Conservation (phyloP, 2,888 invertebrate species). For the Papilio gigon region DNA sequence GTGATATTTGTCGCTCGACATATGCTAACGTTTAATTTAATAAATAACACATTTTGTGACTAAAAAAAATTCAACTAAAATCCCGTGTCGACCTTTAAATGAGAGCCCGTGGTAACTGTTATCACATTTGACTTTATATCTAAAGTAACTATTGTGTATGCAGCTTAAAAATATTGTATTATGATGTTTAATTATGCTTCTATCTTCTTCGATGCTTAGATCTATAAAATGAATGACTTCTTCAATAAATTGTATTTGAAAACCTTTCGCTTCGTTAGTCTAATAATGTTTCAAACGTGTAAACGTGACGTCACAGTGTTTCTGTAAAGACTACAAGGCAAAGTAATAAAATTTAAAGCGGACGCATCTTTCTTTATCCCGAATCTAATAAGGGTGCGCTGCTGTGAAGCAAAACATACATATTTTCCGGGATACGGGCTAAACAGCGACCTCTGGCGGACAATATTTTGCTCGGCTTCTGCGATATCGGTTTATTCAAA, state of each 20-base stretch:
- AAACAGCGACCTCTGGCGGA: slow-evolving; percentile 73
- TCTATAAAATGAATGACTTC: too few species aligned
- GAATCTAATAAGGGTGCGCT: slow-evolving; percentile 69
- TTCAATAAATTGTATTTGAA: too few species aligned
- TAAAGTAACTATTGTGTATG: not conserved
- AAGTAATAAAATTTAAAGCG: slow-evolving; percentile 23
- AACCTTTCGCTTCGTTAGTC: not conserved
- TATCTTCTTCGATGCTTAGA: too few species aligned
- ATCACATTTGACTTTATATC: not conserved
- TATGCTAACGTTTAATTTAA: slow-evolving; percentile 14
- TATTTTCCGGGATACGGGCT: slow-evolving; percentile 61
- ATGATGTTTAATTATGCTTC: not conserved
- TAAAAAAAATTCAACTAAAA: not conserved
- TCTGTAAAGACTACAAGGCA: not conserved
- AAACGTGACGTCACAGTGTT: not conserved
- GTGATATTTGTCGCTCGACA: not conserved
- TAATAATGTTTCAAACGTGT: not conserved
- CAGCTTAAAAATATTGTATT: not conserved
- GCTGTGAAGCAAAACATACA: slow-evolving; percentile 67
- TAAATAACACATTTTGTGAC: not conserved
- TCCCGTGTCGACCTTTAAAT: not conserved
- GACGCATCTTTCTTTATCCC: slow-evolving; percentile 48
- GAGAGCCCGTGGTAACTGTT: not conserved
- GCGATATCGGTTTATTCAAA: slow-evolving; percentile 81
- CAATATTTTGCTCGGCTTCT: slow-evolving; percentile 77